Conservation (phyloP, 2,888 invertebrate genomes). For the Petrolisthes manimaculis region DNA sequence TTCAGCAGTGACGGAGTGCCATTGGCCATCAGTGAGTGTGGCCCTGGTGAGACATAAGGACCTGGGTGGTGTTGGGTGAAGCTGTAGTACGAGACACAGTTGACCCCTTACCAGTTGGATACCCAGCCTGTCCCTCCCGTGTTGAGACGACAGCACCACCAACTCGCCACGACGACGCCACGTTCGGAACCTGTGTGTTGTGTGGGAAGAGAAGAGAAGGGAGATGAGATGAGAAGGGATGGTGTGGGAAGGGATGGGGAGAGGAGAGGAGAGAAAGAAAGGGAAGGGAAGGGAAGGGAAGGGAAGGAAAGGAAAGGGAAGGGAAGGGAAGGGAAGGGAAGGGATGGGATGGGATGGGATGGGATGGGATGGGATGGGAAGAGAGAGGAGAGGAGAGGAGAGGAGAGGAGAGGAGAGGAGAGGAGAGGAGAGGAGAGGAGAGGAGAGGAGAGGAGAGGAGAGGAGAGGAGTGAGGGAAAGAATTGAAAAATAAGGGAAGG, state of each 20-base stretch:
- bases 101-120: constrained; percentile 44
- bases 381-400: neutral
- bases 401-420: neutral
- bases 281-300: neutral
- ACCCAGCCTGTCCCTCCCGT: constrained; percentile 48
- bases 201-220: neutral
- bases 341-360: neutral
- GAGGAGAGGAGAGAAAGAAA: neutral
- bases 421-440: neutral
- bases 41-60: constrained; percentile 51
- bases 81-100: constrained; percentile 44
- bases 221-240: neutral
- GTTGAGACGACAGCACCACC: constrained; percentile 51
- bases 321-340: neutral
- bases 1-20: constrained; percentile 43
- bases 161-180: constrained; percentile 52
- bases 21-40: constrained; percentile 47
- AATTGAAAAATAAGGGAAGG: neutral
- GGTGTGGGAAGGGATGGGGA: neutral
- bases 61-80: constrained; percentile 53
- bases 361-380: neutral
- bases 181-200: constrained; percentile 42
- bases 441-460: neutral
- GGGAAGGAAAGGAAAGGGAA: neutral
- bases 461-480: neutral